These are phyloP conservation scores for Nerophis ophidion DNA, from an alignment of 2,113 vertebrate genomes.

Conservation along the genomic window DNA sequence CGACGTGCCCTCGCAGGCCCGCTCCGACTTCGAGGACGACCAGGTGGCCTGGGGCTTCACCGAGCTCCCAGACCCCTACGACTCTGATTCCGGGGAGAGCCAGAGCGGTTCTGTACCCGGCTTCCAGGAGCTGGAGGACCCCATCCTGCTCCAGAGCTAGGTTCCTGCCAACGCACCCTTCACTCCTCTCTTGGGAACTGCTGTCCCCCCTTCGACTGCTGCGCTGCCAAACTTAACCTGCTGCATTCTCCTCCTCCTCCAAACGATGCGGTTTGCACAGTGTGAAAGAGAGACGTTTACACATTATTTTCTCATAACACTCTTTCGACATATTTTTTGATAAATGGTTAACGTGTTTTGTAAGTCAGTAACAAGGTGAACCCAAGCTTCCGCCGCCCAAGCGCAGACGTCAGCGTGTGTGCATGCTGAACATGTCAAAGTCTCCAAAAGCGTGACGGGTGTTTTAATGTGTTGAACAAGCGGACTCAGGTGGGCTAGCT, in stretches of 20 bases:
- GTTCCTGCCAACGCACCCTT: fast-evolving
- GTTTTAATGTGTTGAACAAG: constrained; percentile 41
- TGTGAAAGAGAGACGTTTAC: constrained; percentile 84
- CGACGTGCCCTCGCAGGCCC: constrained; percentile 70
- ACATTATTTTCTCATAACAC: constrained; percentile 80
- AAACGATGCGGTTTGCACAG: constrained; percentile 82
- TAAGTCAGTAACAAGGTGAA: constrained; percentile 48
- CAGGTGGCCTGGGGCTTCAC: constrained; percentile 86
- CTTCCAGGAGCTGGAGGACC: constrained; percentile 94
- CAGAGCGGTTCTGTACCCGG: constrained; percentile 87
- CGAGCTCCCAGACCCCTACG: constrained; percentile 91
- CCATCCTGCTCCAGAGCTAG: constrained; percentile 91
- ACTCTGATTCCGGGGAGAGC: constrained; percentile 96
- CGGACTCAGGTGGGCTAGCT: constrained; percentile 34
- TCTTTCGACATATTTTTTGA: constrained; percentile 56
- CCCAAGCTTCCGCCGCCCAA: constrained; percentile 25
- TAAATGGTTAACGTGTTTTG: constrained; percentile 51
- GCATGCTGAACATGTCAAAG: constrained; percentile 42
- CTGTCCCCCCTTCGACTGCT: constrained; percentile 62
- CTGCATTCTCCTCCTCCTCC: constrained; percentile 76
- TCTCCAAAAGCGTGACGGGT: constrained; percentile 16
- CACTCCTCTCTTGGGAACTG: not conserved
- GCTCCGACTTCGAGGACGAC: constrained; percentile 91
- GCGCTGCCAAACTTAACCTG: constrained; percentile 80
- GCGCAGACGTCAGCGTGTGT: constrained; percentile 36